Base-by-base conservation (phyloP, 2,888 invertebrate genomes). In the Coremacera marginata region DNA sequence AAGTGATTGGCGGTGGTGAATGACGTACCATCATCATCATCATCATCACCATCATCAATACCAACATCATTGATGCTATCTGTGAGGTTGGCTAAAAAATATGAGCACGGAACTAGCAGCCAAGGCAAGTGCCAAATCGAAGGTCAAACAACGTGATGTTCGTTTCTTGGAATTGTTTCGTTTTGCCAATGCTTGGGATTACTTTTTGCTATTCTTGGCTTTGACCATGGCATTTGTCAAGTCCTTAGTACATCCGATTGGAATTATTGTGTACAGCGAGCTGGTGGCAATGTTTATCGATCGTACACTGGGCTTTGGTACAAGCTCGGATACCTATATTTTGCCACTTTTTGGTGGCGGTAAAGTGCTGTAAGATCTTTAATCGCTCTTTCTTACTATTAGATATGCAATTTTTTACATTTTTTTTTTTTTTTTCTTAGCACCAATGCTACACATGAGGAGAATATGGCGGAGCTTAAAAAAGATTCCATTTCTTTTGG, bases 211-310 rank as follows among this genome's bases (percentile, higher is more conserved):
- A 5, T 55, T 90, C 4, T 78, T 91, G 25, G 94, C 91, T 0
- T 82, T 92, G 57, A 70, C 93, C 22, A 88, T 92, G 78, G 92
- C 93, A 8, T 85, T 90, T 0, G 81, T 93, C 49, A 92, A 92
- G 84, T 92, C 93, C 5, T 84, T 92, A 62, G 92, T 92, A 57
- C 83, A 93, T 84, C 94, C 94, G 0, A 86, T 92, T 25, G 92
- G 93, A 51, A 92, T 93, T 37, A 92, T 94, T 81, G 90, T 93
- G 11, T 94, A 94, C 86, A 94, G 94, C 82, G 93, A 94, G 88
- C 91, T 94, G 87, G 93, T 93, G 2, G 90, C 93, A 19, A 90
- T 94, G 79, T 90, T 94, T 81, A 92, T 94, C 80, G 93, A 93
- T 88, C 89, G 93, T 19, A 92, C 91, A 7, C 88, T 91, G 76